phyloP scores from a whole-genome alignment of 2,113 vertebrate genomes.

The Zosterops lateralis region DNA sequence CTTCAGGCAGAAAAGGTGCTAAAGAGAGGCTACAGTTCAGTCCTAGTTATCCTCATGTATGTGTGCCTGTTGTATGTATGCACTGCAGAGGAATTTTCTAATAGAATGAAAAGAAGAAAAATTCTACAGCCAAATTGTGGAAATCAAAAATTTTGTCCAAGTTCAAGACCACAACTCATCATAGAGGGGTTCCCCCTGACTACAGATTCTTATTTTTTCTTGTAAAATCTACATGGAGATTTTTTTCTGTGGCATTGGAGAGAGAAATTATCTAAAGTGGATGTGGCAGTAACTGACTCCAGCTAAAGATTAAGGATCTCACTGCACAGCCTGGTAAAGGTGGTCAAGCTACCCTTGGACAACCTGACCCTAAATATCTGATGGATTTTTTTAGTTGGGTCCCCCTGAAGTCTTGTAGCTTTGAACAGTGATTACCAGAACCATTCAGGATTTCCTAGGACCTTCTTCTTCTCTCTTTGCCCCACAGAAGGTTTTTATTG shows the following conservation, averaged over 20 bases:
- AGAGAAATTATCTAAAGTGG: not conserved
- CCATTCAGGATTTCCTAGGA: not conserved
- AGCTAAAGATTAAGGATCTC: not conserved
- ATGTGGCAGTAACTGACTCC: not conserved
- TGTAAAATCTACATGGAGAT: not conserved
- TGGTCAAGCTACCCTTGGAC: not conserved
- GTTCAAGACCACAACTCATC: not conserved
- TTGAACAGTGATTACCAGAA: not conserved
- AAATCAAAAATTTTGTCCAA: not conserved
- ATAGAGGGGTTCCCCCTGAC: not conserved
- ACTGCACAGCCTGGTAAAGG: not conserved
- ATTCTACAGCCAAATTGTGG: not conserved
- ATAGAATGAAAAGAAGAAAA: not conserved
- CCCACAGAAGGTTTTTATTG: not conserved
- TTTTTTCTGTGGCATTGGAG: not conserved
- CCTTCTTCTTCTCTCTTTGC: not conserved
- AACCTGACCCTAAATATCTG: not conserved
- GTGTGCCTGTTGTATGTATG: accelerated
- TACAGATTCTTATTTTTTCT: not conserved
- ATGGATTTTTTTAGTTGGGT: not conserved
- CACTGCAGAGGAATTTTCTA: not conserved
- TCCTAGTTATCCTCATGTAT: not conserved
- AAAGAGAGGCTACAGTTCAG: not conserved
- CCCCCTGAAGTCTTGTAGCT: not conserved
- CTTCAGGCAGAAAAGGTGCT: not conserved